phyloP scores from a whole-genome alignment of 2,113 vertebrate species.

The Notarius quadriscutis region DNA sequence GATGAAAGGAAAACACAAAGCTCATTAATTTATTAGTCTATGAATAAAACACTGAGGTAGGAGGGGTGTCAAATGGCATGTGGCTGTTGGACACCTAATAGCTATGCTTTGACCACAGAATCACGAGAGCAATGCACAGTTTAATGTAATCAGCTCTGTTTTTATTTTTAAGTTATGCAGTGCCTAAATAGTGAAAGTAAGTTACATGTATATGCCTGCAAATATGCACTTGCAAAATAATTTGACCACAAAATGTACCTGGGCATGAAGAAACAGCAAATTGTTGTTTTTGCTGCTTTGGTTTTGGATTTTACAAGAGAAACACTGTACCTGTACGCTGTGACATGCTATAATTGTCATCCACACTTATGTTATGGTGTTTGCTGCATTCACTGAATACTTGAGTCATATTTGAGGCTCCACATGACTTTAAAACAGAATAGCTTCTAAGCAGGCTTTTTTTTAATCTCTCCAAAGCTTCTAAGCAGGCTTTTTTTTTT shows the following conservation, averaged over 20 bases:
- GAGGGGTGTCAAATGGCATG: neutral
- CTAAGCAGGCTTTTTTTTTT: neutral
- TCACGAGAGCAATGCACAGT: neutral
- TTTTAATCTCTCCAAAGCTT: neutral
- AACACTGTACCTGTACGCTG: conserved; percentile 19
- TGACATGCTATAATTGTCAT: conserved; percentile 3
- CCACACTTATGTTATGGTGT: neutral
- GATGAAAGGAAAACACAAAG: conserved; percentile 27
- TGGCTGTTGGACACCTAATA: neutral
- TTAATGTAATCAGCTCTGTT: neutral
- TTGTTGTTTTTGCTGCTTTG: conserved; percentile 19
- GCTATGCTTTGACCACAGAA: conserved; percentile 19
- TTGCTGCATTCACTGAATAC: neutral
- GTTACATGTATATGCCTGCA: conserved; percentile 19
- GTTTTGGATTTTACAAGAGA: conserved; percentile 36
- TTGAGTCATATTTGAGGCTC: neutral
- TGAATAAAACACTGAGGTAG: conserved; percentile 27
- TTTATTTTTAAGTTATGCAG: neutral
- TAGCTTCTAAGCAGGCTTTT: neutral
- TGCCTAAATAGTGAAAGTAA: conserved; percentile 22
- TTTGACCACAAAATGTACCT: conserved; percentile 23
- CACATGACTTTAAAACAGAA: conserved; percentile 6
- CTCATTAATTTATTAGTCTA: neutral
- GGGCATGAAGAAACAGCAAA: conserved; percentile 27
- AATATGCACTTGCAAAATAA: conserved; percentile 37